Conservation (phyloP, 2,113 vertebrate species). For the Tinamus guttatus region DNA sequence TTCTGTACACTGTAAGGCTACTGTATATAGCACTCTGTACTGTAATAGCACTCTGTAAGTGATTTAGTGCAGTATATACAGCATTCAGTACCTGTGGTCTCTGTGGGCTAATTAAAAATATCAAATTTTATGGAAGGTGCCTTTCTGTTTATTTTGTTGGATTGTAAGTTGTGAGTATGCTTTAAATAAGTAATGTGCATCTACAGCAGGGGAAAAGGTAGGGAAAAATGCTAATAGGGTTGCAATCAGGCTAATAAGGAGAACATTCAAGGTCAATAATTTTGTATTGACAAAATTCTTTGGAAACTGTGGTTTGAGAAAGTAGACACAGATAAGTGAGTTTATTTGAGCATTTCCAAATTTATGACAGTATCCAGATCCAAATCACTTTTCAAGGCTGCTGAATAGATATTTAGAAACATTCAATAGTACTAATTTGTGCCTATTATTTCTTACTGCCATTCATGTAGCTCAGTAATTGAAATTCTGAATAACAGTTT, state of each 20-base stretch:
- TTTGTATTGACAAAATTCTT: constrained; percentile 49
- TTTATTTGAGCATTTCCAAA: constrained; percentile 50
- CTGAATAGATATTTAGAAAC: constrained; percentile 56
- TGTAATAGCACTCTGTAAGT: not conserved
- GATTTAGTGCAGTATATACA: constrained; percentile 39
- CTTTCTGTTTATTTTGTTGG: constrained; percentile 61
- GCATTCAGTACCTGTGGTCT: constrained; percentile 11
- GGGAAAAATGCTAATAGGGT: constrained; percentile 41
- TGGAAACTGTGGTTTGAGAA: constrained; percentile 36
- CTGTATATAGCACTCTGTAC: not conserved
- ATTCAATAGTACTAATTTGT: constrained; percentile 69
- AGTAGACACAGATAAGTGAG: not conserved
- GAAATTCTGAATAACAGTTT: constrained; percentile 77
- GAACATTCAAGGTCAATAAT: constrained; percentile 36
- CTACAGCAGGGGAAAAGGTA: constrained; percentile 22
- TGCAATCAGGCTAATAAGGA: constrained; percentile 61
- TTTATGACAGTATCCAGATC: constrained; percentile 34
- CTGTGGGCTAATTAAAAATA: constrained; percentile 67
- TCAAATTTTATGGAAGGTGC: constrained; percentile 47
- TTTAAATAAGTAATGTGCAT: constrained; percentile 62
- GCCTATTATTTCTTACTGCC: constrained; percentile 71
- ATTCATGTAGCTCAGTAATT: constrained; percentile 66
- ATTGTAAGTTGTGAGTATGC: constrained; percentile 50
- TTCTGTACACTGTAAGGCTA: constrained; percentile 8
- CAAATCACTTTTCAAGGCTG: constrained; percentile 36